Conservation (phyloP, 23 tunicate genomes). For the Trididemnum clinides region DNA sequence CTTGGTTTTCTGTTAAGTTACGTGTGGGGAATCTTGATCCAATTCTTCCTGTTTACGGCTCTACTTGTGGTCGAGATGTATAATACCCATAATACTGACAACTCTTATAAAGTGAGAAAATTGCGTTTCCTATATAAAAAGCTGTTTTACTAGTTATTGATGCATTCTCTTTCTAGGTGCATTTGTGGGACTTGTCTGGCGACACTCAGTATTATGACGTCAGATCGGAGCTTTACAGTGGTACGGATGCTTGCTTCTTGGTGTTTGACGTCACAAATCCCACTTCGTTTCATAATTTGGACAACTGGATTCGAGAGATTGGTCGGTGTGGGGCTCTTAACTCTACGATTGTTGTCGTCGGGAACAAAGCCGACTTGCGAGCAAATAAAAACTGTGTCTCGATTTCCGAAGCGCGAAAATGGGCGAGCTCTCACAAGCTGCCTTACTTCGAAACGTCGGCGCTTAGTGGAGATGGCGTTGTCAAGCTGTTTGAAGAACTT, state of each 20-base stretch:
- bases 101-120: no score
- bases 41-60: no score
- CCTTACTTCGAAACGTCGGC: conserved; percentile 90
- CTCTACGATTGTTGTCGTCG: conserved; percentile 70
- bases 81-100: no score
- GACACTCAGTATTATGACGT: conserved; percentile 88
- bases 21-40: no score
- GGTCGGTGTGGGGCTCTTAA: conserved; percentile 57
- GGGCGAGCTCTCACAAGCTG: conserved; percentile 74
- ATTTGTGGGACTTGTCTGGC: conserved; percentile 91
- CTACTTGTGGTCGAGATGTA: no score
- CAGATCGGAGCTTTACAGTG: conserved; percentile 67
- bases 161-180: conserved; percentile 62
- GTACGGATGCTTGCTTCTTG: conserved; percentile 75
- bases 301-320: conserved; percentile 77
- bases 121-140: no score
- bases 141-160: no score
- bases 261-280: conserved; percentile 83
- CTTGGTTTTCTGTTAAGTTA: no score
- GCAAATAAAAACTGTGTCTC: conserved; percentile 63
- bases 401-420: conserved; percentile 69
- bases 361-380: conserved; percentile 82
- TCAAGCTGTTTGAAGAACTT: conserved; percentile 57
- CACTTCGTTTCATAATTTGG: conserved; percentile 59
- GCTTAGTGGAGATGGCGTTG: conserved; percentile 68